Evolutionary conservation across 1,140 invertebrate genomes (phyloP).

Genomic region (Bursaphelenchus mucronatus): DNA sequence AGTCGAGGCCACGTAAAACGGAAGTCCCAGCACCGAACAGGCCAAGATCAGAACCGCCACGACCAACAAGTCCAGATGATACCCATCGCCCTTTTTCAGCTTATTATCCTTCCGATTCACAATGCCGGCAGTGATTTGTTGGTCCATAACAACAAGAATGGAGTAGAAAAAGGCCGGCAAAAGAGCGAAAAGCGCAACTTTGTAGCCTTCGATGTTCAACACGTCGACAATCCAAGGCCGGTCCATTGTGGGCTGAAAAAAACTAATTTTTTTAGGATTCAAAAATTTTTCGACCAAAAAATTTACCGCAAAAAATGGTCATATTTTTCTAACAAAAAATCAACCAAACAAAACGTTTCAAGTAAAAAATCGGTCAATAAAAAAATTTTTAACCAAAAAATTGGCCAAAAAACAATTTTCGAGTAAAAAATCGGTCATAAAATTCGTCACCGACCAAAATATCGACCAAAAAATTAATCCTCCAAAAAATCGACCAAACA

Average conservation of each 20-base stretch:
- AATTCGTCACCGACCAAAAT: no score
- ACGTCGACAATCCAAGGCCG: constrained; percentile 85
- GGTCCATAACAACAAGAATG: constrained; percentile 98
- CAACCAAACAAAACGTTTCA: no score
- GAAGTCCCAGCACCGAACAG: constrained; percentile 63
- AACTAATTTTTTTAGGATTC: background rate
- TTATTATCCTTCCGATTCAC: constrained; percentile 64
- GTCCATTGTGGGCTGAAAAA: constrained; percentile 71
- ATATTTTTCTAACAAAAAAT: no score
- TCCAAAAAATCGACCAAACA: no score
- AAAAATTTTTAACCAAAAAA: no score
- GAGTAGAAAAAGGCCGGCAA: constrained; percentile 85
- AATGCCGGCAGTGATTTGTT: constrained; percentile 86
- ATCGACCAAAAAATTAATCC: no score
- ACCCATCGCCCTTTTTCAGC: constrained; percentile 62
- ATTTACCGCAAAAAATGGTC: no score
- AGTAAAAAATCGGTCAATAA: no score
- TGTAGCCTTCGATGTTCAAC: constrained; percentile 73
- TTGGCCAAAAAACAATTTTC: no score
- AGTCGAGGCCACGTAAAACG: constrained; percentile 64
- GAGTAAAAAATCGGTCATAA: no score
- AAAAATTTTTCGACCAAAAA: background rate
- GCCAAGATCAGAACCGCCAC: constrained; percentile 60
- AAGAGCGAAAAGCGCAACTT: constrained; percentile 72
- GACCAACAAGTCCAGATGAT: constrained; percentile 63